Evolutionary conservation across 2,797 vertebrate species (phyloP).

Genomic region (Orestias chungarensis): DNA sequence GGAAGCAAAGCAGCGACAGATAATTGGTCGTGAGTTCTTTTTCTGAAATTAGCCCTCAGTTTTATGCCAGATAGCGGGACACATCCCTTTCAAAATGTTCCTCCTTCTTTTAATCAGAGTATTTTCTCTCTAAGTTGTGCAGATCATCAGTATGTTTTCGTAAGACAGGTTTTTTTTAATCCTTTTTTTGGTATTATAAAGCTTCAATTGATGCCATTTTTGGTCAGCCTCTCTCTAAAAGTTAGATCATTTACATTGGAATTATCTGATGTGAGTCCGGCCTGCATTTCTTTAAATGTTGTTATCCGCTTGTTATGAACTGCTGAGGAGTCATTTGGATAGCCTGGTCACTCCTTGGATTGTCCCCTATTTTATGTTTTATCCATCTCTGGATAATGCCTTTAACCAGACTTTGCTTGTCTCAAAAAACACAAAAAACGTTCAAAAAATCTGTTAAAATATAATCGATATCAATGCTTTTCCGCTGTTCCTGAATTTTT

Average conservation of each 20-base stretch:
- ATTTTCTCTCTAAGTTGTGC: neutral
- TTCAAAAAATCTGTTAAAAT: no score
- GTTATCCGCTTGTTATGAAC: neutral
- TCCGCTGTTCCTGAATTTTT: neutral
- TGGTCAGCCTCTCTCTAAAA: neutral
- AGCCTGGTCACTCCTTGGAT: neutral
- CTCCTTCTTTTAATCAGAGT: neutral
- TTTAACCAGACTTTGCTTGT: neutral
- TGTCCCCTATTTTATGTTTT: neutral
- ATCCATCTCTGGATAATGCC: neutral
- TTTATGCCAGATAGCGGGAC: neutral
- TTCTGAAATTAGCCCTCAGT: neutral
- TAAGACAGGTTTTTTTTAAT: neutral
- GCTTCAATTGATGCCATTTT: neutral
- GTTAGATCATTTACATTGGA: neutral
- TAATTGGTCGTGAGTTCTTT: neutral
- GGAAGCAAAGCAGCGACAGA: neutral
- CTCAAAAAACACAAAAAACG: neutral
- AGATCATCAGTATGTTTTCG: neutral
- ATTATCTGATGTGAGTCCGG: neutral
- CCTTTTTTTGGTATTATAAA: neutral
- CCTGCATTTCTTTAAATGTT: neutral
- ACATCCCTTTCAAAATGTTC: neutral
- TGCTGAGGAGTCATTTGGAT: neutral
- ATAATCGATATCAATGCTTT: neutral